Evolutionary conservation across 2,888 invertebrate genomes (phyloP).

Genomic region (Pristionchus arcanus): DNA sequence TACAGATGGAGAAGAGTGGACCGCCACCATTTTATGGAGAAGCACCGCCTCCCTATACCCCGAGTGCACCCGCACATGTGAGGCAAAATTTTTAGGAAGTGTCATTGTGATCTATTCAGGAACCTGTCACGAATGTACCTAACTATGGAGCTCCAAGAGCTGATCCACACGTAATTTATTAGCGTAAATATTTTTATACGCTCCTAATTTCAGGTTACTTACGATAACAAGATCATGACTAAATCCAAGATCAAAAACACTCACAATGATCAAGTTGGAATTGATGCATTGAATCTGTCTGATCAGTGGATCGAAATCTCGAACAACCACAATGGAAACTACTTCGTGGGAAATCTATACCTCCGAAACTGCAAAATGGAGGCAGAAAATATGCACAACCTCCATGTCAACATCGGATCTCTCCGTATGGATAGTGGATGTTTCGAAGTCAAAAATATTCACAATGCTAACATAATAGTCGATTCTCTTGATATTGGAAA

Average conservation of each 20-base stretch:
- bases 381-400: not conserved
- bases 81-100: not conserved
- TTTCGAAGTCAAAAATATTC: not conserved
- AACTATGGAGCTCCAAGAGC: not conserved
- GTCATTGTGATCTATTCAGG: not conserved
- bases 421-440: not conserved
- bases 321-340: slow-evolving; percentile 7
- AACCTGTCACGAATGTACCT: not conserved
- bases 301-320: not conserved
- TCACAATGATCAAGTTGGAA: not conserved
- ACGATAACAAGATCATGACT: not conserved
- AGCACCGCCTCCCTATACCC: slow-evolving; percentile 20
- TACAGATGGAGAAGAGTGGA: not conserved
- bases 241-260: slow-evolving; percentile 7
- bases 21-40: not conserved
- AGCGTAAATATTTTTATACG: not conserved
- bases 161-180: not conserved
- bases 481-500: not conserved
- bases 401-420: not conserved
- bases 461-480: not conserved
- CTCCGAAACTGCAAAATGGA: not conserved
- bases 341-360: not conserved
- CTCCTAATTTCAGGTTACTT: not conserved
- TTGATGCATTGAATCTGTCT: not conserved
- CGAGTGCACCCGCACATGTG: not conserved